Evolutionary conservation across 2,888 invertebrate genomes (phyloP).

Genomic region (Epirrhoe alternata): DNA sequence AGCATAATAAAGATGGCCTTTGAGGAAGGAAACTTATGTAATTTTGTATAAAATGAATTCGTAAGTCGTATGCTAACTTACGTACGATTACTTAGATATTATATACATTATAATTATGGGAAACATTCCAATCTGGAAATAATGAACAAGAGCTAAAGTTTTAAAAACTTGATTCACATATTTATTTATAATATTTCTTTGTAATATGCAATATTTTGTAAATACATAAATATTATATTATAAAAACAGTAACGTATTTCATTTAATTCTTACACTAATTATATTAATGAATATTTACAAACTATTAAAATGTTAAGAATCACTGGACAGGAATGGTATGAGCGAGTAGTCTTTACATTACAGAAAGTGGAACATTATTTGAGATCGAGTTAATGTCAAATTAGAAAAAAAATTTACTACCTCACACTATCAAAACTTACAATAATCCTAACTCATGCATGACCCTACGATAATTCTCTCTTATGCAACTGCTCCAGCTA

Average conservation of each 20-base stretch:
- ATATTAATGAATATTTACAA: slow-evolving; percentile 11
- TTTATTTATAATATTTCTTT: slow-evolving; percentile 12
- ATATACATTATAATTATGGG: neutral
- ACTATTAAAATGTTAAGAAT: neutral
- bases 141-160: slow-evolving; percentile 22
- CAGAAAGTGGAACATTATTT: slow-evolving; percentile 22
- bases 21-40: slow-evolving; percentile 2
- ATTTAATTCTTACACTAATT: slow-evolving; percentile 21
- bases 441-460: neutral
- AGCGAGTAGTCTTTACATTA: slow-evolving; percentile 35
- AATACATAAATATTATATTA: slow-evolving; percentile 26
- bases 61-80: neutral
- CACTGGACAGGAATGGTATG: slow-evolving; percentile 29
- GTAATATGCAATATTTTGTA: slow-evolving; percentile 22
- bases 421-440: slow-evolving; percentile 11
- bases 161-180: slow-evolving; percentile 28
- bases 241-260: slow-evolving; percentile 27
- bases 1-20: neutral
- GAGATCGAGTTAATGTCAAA: slow-evolving; percentile 28
- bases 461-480: neutral
- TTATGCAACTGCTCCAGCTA: neutral
- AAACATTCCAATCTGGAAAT: slow-evolving; percentile 28
- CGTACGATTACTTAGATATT: neutral
- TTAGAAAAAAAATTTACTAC: neutral
- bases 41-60: neutral